Evolutionary conservation across 2,888 invertebrate genomes (phyloP), one percentile per base, ranked within the genome.

Genomic region (Acanthopleura granulata): DNA sequence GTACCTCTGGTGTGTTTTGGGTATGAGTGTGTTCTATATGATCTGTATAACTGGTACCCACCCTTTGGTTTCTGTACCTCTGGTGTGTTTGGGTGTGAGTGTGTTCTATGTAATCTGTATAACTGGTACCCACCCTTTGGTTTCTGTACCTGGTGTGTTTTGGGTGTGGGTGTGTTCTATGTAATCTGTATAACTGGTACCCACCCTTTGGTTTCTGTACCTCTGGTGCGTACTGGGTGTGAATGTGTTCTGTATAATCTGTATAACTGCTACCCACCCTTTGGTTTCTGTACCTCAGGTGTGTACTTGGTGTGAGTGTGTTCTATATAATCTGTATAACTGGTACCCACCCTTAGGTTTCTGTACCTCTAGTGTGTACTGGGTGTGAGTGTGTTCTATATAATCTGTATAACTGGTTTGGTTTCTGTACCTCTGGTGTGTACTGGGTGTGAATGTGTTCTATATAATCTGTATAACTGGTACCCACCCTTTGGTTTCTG

Each of bases 121-220:
- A 40, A 40, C 40, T 40, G 0, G 6, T 51, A 14, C 72, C 14
- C 51, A 62, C 61, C 40, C 40, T 40, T 40, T 40, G 40, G 16
- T 40, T 40, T 40, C 40, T 40, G 40, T 40, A 40, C 4, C 40
- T 40, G 40, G 40, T 40, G 40, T 40, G 40, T 40, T 6, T 9
- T 40, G 40, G 40, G 40, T 40, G 40, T 40, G 40, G 9, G 40
- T 40, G 40, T 70, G 49, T 3, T 74, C 79, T 12, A 75, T 80
- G 18, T 74, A 57, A 9, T 70, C 77, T 77, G 82, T 80, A 78
- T 79, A 86, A 16, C 87, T 40, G 40, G 40, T 40, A 62, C 62
- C 73, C 25, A 85, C 85, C 77, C 40, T 80, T 70, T 9, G 84
- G 85, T 27, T 72, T 40, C 74, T 84, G 83, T 18, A 84, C 73